Conservation (phyloP, 2,113 vertebrate genomes). For the Oxyruncus cristatus region DNA sequence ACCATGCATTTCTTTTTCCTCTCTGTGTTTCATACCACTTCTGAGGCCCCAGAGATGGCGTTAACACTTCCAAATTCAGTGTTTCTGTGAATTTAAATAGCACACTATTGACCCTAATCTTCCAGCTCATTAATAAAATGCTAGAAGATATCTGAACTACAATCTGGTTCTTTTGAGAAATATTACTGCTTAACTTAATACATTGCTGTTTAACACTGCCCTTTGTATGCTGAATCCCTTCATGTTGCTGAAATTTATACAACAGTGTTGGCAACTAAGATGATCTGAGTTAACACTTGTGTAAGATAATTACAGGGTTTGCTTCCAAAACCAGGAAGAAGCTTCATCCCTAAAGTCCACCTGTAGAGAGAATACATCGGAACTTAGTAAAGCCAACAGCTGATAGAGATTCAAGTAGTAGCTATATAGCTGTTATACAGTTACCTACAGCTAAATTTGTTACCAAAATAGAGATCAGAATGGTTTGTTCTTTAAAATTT, state of each 20-base stretch:
- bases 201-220: not conserved
- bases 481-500: not conserved
- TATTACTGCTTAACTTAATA: not conserved
- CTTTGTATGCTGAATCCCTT: not conserved
- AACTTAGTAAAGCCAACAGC: not conserved
- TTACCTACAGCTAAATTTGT: not conserved
- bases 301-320: not conserved
- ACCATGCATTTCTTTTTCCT: not conserved
- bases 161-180: not conserved
- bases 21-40: not conserved
- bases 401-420: not conserved
- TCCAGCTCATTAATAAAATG: not conserved
- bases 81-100: not conserved
- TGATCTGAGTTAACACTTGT: not conserved
- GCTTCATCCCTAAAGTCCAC: not conserved
- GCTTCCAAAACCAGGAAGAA: not conserved
- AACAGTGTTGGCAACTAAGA: not conserved
- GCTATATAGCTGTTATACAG: not conserved
- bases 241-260: not conserved
- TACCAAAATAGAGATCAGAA: not conserved
- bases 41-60: not conserved
- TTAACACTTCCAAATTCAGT: not conserved
- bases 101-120: not conserved
- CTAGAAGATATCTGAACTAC: not conserved
- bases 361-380: not conserved